These are phyloP conservation scores for Idaea dimidiata DNA, from an alignment of 2,888 invertebrate genomes.

Conservation along the genomic window DNA sequence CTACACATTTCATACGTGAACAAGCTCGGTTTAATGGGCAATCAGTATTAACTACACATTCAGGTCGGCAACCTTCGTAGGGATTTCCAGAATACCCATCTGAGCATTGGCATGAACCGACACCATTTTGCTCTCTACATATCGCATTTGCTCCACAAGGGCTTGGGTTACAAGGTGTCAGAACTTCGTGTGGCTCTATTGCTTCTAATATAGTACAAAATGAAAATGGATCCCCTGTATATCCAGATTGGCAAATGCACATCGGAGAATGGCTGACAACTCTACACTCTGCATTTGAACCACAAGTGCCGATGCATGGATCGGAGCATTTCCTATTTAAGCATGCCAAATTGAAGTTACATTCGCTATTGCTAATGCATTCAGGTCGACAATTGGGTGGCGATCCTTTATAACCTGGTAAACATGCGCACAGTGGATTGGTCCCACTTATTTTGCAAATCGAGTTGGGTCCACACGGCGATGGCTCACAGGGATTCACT, in stretches of 20 bases:
- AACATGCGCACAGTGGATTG: conserved; percentile 87
- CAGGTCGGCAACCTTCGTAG: conserved; percentile 88
- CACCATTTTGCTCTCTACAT: conserved; percentile 81
- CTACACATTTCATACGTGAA: conserved; percentile 86
- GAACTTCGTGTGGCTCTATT: conserved; percentile 58
- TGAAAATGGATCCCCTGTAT: conserved; percentile 88
- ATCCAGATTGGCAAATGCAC: conserved; percentile 85
- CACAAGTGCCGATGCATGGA: conserved; percentile 87
- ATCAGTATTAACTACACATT: conserved; percentile 87
- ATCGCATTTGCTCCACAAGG: conserved; percentile 84
- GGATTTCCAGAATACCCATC: conserved; percentile 87
- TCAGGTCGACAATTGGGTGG: conserved; percentile 90
- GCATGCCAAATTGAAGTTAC: conserved; percentile 85
- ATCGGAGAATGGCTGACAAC: conserved; percentile 88
- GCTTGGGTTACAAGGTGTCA: conserved; percentile 83
- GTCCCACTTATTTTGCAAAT: conserved; percentile 85
- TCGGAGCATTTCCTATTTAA: conserved; percentile 88
- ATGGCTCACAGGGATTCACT: conserved; percentile 83
- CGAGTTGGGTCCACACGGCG: conserved; percentile 89
- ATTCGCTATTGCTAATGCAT: conserved; percentile 89
- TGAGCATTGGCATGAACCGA: conserved; percentile 85
- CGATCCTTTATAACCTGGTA: conserved; percentile 83
- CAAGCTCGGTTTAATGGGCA: conserved; percentile 87
- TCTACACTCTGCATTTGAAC: conserved; percentile 86
- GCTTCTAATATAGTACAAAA: conserved; percentile 75